These are phyloP conservation scores for Nymphalis io DNA, from an alignment of 1,140 invertebrate genomes.

Conservation along the genomic window DNA sequence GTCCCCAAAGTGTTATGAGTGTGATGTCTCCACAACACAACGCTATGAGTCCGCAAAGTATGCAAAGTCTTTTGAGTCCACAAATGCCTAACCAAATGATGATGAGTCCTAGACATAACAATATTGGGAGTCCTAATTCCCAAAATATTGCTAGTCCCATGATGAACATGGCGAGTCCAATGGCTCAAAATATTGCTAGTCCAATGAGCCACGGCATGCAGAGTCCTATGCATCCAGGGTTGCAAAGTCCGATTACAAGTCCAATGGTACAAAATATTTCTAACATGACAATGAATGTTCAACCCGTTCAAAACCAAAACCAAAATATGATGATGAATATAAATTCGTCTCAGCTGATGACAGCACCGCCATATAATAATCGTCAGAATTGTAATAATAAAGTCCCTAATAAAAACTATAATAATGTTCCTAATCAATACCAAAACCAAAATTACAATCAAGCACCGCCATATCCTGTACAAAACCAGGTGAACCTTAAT, in stretches of 20 bases:
- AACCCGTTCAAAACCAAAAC: slow-evolving; percentile 52
- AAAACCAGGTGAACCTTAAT: slow-evolving; percentile 57
- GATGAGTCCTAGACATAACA: slow-evolving; percentile 74
- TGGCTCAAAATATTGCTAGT: slow-evolving; percentile 68
- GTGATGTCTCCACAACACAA: slow-evolving; percentile 78
- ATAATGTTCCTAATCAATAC: slow-evolving; percentile 63
- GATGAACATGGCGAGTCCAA: slow-evolving; percentile 70
- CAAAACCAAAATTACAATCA: slow-evolving; percentile 66
- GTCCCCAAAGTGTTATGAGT: slow-evolving; percentile 73
- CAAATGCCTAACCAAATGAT: slow-evolving; percentile 73
- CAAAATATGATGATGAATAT: slow-evolving; percentile 63
- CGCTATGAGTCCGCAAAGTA: slow-evolving; percentile 74
- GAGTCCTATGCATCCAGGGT: slow-evolving; percentile 73
- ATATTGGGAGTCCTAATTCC: slow-evolving; percentile 70
- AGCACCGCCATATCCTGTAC: slow-evolving; percentile 53
- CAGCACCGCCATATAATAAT: slow-evolving; percentile 50
- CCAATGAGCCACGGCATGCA: slow-evolving; percentile 74
- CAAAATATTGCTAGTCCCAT: slow-evolving; percentile 72
- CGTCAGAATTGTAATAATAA: slow-evolving; percentile 62
- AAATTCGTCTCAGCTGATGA: slow-evolving; percentile 47
- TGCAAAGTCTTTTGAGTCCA: slow-evolving; percentile 75
- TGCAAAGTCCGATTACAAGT: slow-evolving; percentile 68
- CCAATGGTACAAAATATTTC: slow-evolving; percentile 73
- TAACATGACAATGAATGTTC: slow-evolving; percentile 63
- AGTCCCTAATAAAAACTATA: slow-evolving; percentile 61